These are phyloP conservation scores for Zelostemma sp. DNA, from an alignment of 1,140 invertebrate genomes.

Conservation along the genomic window DNA sequence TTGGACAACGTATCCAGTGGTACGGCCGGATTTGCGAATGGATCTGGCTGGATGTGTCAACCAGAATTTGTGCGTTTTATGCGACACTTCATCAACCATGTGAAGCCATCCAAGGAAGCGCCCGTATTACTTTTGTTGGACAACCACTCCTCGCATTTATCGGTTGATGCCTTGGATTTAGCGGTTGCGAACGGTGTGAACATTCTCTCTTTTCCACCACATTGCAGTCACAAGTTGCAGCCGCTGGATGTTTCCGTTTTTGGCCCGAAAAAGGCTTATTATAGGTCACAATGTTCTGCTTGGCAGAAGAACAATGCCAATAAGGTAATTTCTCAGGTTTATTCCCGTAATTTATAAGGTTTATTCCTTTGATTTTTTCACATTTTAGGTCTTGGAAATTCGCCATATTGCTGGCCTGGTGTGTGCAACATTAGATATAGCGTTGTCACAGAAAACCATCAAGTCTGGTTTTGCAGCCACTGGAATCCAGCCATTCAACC, in stretches of 20 bases:
- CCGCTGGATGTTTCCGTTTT: slow-evolving; percentile 43
- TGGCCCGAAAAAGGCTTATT: neutral
- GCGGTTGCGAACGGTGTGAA: slow-evolving; percentile 39
- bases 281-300: neutral
- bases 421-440: neutral
- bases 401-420: neutral
- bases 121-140: slow-evolving; percentile 51
- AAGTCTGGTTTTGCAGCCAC: neutral
- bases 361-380: too few relatives aligned
- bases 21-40: slow-evolving; percentile 48
- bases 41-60: slow-evolving; percentile 55
- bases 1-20: slow-evolving; percentile 30
- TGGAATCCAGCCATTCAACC: neutral
- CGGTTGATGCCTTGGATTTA: slow-evolving; percentile 36
- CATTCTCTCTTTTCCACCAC: slow-evolving; percentile 32
- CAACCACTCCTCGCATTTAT: slow-evolving; percentile 45
- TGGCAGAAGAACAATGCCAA: slow-evolving; percentile 11
- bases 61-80: slow-evolving; percentile 51
- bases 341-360: too few relatives aligned
- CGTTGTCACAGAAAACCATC: neutral
- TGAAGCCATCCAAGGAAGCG: slow-evolving; percentile 47
- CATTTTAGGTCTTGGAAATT: neutral
- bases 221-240: slow-evolving; percentile 38
- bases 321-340: too few relatives aligned
- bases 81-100: slow-evolving; percentile 53